Base-by-base conservation (phyloP, 2,888 invertebrate genomes). In the Coecobrya sp. region DNA sequence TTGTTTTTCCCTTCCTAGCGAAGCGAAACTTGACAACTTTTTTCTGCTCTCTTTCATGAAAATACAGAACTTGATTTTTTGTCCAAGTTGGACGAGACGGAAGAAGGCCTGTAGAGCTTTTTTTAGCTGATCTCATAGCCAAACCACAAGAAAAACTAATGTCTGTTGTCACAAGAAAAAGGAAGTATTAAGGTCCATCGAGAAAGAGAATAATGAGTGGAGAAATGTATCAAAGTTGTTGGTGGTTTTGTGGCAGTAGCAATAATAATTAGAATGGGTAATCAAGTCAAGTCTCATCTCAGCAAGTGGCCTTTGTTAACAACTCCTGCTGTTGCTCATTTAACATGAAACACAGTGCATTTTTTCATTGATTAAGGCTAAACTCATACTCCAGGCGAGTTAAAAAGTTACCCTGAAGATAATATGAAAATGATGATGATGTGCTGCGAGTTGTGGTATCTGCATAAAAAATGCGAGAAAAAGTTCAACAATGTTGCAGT, bases 241-340 rank as follows among this genome's bases (percentile, higher is more conserved):
- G 65, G 11, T 1, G 49, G 49, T 59, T 65, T 65, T 25, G 27
- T 65, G 27, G 62, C 11, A 62, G 11, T 13, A 11, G 36, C 36
- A 36, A 36, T 65, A 2, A 65, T 25, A 65, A 65, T 65, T 3
- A 30, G 10, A 68, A 68, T 36, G 68, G 68, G 36, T 16, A 68
- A 8, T 13, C 16, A n/a, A 68, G 13, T 68, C 68, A n/a, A 16
- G 3, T 36, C 0, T 8, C 10, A 16, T n/a, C 16, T 2, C 68
- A 68, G 68, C 68, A 68, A 13, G 68, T 10, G 36, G 36, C n/a
- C 68, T 16, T 68, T 27, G 36, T 68, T 68, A 68, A 16, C 68
- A 27, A 0, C 16, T 1, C 0, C 49, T 49, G 1, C 68, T 22
- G 65, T 25, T 65, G 27, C 65, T 19, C 55, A 55, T 55, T 55